Evolutionary conservation across 2,797 vertebrate genomes (phyloP).

Genomic region (Crenichthys baileyi): DNA sequence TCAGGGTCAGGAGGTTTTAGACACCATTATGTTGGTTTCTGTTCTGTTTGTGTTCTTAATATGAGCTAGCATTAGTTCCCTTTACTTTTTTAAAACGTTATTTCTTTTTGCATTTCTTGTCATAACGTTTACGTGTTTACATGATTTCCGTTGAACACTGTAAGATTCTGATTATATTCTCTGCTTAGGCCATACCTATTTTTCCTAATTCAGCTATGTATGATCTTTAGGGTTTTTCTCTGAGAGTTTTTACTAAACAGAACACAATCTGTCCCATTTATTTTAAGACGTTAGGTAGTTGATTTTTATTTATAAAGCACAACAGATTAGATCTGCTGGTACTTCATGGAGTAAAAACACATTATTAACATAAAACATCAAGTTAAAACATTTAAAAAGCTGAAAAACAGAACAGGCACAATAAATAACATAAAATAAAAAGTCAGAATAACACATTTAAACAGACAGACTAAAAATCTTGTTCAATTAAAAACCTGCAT

Average conservation of each 20-base stretch:
- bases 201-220: background rate
- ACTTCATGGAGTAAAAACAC: background rate
- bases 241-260: too few relatives aligned
- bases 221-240: too few relatives aligned
- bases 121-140: background rate
- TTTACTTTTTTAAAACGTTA: background rate
- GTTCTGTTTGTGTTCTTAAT: too few relatives aligned
- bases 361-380: background rate
- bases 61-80: too few relatives aligned
- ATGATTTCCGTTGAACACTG: background rate
- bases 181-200: too few relatives aligned
- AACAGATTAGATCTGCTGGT: background rate
- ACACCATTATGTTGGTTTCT: too few relatives aligned
- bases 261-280: background rate
- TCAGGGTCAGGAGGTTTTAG: too few relatives aligned
- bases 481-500: too few relatives aligned
- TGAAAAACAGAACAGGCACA: background rate
- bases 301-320: background rate
- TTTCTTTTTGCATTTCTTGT: background rate
- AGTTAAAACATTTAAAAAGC: background rate
- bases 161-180: background rate
- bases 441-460: too few relatives aligned
- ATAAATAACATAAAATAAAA: too few relatives aligned
- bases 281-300: background rate
- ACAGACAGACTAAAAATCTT: too few relatives aligned